Evolutionary conservation across 1,140 invertebrate genomes (phyloP), one percentile per base, ranked within the genome.

Genomic region (Venturia canescens): DNA sequence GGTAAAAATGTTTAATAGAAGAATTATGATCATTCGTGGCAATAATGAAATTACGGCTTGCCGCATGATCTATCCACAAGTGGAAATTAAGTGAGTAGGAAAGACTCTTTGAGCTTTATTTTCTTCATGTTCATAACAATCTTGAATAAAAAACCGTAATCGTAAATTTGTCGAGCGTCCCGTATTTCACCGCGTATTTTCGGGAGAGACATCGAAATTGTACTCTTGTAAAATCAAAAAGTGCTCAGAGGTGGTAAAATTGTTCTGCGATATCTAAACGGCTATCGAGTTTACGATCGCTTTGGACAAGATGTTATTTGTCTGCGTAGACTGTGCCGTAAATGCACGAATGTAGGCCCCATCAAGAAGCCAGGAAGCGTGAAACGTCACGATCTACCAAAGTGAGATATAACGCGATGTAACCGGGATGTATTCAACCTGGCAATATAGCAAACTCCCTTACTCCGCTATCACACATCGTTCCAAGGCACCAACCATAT

Each of bases 331-430:
- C 57, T 16, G 57, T 60, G 6, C n/a, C 27, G 27, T 66, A 29
- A 66, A 66, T 66, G 57, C 63, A 29, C 63, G 63, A 66, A 29
- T 13, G 27, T 66, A 60, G 57, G n/a, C 57, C 38, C 44, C 72
- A 31, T 75, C 72, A 75, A 13, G 72, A 75, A 75, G 50, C 44
- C 50, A 31, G 72, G 31, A 75, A 75, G 48, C 72, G 72, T 75
- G 50, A 48, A 84, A 83, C 79, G 79, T 80, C 48, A 48, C 80
- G 79, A 80, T 84, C 67, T 77, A 78, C 83, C 79, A 79, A 72
- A 71, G 26, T 80, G 31, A 48, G 83, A 84, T 82, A 84, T 84
- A 84, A 84, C 83, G 74, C 63, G 53, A 76, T 44, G 83, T 84
- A 83, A 84, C 81, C 27, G 70, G 70, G n/a, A 27, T 29, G 63